phyloP scores from a whole-genome alignment of 53 echinoderm and acorn worm species.

The Antedon mediterranea region DNA sequence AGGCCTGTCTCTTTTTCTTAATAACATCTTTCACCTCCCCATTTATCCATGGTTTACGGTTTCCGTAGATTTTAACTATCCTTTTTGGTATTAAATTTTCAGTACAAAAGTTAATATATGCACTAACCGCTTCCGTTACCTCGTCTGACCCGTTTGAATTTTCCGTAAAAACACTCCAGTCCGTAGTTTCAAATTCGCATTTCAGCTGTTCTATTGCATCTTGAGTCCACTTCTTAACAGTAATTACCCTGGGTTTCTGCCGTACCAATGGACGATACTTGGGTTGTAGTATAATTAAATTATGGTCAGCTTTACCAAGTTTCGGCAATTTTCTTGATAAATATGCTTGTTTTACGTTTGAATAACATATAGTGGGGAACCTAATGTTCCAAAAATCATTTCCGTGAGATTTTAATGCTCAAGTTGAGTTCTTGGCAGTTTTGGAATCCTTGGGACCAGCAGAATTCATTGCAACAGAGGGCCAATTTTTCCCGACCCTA shows the following conservation, averaged over 20 bases:
- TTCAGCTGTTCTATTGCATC: slow-evolving; percentile 3
- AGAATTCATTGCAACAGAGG: too few relatives aligned
- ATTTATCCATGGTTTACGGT: slow-evolving; percentile 23
- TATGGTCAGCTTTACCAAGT: slow-evolving; percentile 44
- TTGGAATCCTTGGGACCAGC: too few relatives aligned
- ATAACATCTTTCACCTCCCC: not conserved
- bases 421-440: too few relatives aligned
- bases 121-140: not conserved
- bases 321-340: slow-evolving; percentile 12
- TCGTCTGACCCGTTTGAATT: slow-evolving; percentile 2
- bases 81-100: not conserved
- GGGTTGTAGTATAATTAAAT: slow-evolving; percentile 27
- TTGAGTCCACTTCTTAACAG: not conserved
- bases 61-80: slow-evolving; percentile 7
- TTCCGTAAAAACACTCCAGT: slow-evolving; percentile 16
- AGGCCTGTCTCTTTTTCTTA: not conserved
- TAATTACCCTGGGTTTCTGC: slow-evolving; percentile 1
- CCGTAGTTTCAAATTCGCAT: slow-evolving; percentile 13
- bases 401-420: too few relatives aligned
- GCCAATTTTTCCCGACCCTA: too few relatives aligned
- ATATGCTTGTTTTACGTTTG: slow-evolving; percentile 23
- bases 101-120: slow-evolving; percentile 30
- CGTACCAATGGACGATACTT: slow-evolving; percentile 17
- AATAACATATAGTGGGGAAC: too few relatives aligned
- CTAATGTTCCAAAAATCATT: too few relatives aligned